Evolutionary conservation across 1,140 invertebrate species (phyloP).

Genomic region (Drosophila yakuba): DNA sequence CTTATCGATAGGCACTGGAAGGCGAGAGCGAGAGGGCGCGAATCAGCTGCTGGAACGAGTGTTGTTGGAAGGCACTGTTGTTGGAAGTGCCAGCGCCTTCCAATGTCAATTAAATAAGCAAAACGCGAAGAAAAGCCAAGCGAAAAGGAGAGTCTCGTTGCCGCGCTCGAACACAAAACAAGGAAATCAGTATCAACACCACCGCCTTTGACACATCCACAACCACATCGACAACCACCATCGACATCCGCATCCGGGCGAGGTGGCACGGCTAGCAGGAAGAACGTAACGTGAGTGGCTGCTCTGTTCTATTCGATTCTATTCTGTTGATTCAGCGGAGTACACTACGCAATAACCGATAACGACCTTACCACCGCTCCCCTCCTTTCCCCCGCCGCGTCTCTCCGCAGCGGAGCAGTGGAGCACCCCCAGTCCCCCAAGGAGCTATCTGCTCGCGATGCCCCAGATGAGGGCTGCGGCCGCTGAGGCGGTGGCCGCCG

Average conservation of each 20-base stretch:
- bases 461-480: slow-evolving; percentile 73
- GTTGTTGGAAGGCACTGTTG: slow-evolving; percentile 50
- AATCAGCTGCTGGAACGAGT: slow-evolving; percentile 41
- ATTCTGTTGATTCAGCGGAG: slow-evolving; percentile 33
- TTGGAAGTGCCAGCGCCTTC: slow-evolving; percentile 49
- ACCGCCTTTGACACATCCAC: not conserved
- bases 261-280: slow-evolving; percentile 1
- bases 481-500: slow-evolving; percentile 68
- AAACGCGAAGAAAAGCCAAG: slow-evolving; percentile 32
- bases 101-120: slow-evolving; percentile 70
- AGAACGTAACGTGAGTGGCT: slow-evolving; percentile 5
- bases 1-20: slow-evolving; percentile 22
- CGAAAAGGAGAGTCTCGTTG: slow-evolving; percentile 4
- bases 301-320: not conserved
- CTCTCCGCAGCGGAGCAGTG: slow-evolving; percentile 1
- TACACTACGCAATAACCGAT: slow-evolving; percentile 78
- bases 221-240: not conserved
- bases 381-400: not conserved
- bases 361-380: slow-evolving; percentile 53
- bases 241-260: not conserved
- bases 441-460: slow-evolving; percentile 44
- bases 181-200: slow-evolving; percentile 7
- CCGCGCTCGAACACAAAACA: slow-evolving; percentile 10
- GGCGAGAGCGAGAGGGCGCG: slow-evolving; percentile 15
- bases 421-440: not conserved